Percentiles rank a stretch among this genome's conserved stretches.
Evolutionary conservation across 2,797 vertebrate genomes (phyloP).

Genomic region (Jordanella pulchra): DNA sequence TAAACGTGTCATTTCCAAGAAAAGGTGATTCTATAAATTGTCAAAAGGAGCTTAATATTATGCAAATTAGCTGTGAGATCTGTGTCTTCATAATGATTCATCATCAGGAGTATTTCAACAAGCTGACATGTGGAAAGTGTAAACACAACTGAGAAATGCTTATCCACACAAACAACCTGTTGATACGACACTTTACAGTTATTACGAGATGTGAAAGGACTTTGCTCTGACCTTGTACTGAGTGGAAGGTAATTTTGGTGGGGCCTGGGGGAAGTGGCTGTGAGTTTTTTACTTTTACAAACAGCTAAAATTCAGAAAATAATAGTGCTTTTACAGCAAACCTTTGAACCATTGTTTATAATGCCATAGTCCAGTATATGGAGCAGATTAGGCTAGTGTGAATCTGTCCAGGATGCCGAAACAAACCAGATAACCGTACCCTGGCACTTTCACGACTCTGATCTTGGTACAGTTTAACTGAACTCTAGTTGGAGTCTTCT

Average conservation of each 20-base stretch:
- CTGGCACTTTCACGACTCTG: too few species aligned
- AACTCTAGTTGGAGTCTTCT: too few species aligned
- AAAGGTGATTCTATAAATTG: too few species aligned
- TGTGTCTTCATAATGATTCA: not conserved
- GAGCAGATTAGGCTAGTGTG: too few species aligned
- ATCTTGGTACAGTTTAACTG: too few species aligned
- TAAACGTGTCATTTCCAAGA: too few species aligned
- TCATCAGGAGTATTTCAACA: not conserved
- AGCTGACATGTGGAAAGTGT: not conserved
- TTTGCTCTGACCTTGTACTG: too few species aligned
- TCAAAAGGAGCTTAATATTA: too few species aligned
- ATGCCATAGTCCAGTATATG: too few species aligned
- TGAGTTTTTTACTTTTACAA: not conserved
- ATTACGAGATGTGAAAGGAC: not conserved
- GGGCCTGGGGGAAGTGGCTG: not conserved
- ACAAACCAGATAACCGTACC: too few species aligned
- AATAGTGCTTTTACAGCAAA: not conserved
- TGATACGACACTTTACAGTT: too few species aligned
- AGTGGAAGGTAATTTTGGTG: not conserved
- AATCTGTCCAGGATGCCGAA: too few species aligned
- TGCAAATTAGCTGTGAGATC: not conserved
- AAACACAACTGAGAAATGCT: constrained; percentile 4
- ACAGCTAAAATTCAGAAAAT: not conserved
- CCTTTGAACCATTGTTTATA: not conserved
- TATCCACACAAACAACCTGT: not conserved